These are phyloP conservation scores for Dolichotis patagonum DNA, from an alignment of 2,113 vertebrate genomes.

Conservation along the genomic window DNA sequence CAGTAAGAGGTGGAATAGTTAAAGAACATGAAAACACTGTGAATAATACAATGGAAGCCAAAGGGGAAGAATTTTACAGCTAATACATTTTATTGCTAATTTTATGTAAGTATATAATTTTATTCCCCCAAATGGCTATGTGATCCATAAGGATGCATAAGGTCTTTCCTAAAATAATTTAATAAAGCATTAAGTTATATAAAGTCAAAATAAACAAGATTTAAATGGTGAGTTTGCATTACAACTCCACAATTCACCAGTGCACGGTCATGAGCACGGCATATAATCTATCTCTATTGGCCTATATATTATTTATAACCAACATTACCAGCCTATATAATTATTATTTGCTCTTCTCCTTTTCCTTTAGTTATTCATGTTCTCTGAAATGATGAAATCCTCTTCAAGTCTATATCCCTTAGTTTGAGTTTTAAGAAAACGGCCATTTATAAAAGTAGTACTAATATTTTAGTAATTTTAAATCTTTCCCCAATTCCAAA, in stretches of 20 bases:
- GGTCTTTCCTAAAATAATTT: neutral
- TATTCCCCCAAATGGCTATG: neutral
- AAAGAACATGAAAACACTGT: neutral
- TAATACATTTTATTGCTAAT: neutral
- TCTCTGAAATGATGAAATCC: constrained; percentile 22
- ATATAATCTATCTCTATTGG: neutral
- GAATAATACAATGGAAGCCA: neutral
- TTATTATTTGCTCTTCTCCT: neutral
- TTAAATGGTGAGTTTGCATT: neutral
- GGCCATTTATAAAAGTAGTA: constrained; percentile 29
- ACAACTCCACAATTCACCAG: neutral
- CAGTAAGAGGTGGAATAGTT: neutral
- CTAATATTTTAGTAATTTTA: constrained; percentile 63
- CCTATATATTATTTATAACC: neutral
- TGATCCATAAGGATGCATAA: neutral
- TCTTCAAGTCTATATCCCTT: neutral
- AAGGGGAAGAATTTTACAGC: neutral
- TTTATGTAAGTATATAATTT: constrained; percentile 10
- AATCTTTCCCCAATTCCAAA: constrained; percentile 63
- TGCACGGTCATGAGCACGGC: neutral
- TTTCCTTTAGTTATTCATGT: neutral
- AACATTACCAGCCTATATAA: neutral
- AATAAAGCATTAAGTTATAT: neutral
- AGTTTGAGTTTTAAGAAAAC: constrained; percentile 41
- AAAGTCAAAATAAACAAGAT: neutral